Evolutionary conservation across 2,888 invertebrate species (phyloP).

Genomic region (Neoaliturus tenellus): DNA sequence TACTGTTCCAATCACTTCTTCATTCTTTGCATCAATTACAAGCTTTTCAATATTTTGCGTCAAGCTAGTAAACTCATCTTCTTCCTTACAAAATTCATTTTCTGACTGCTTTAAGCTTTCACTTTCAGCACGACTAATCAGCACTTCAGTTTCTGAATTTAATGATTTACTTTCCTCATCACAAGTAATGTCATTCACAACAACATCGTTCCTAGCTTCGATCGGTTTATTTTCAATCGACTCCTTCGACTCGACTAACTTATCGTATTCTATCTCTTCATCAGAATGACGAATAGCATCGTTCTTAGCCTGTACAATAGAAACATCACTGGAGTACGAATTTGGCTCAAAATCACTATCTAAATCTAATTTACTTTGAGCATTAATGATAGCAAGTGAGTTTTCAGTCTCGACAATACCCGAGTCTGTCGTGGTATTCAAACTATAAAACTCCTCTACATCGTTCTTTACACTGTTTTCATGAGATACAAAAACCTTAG

Average conservation of each 20-base stretch:
- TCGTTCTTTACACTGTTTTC: neutral
- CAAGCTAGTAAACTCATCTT: conserved; percentile 54
- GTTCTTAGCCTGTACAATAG: conserved; percentile 16
- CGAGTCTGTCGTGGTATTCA: conserved; percentile 24
- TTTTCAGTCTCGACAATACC: conserved; percentile 18
- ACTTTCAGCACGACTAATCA: conserved; percentile 26
- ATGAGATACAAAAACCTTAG: conserved; percentile 13
- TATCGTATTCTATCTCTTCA: conserved; percentile 11
- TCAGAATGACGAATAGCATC: neutral
- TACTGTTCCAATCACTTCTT: neutral
- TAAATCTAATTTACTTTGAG: conserved; percentile 33
- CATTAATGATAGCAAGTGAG: neutral
- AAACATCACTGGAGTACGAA: conserved; percentile 20
- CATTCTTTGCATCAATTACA: conserved; percentile 39
- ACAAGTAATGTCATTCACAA: neutral
- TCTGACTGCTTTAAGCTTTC: conserved; percentile 59
- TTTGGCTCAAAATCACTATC: conserved; percentile 37
- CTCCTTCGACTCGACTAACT: conserved; percentile 34
- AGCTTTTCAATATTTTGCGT: conserved; percentile 53
- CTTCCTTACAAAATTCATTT: conserved; percentile 72
- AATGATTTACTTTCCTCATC: neutral
- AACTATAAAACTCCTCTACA: conserved; percentile 13
- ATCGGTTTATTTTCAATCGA: neutral
- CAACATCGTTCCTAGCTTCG: neutral
- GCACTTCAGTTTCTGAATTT: conserved; percentile 12